These are phyloP conservation scores for Platysternon megacephalum DNA, from an alignment of 2,113 vertebrate species.

Conservation along the genomic window DNA sequence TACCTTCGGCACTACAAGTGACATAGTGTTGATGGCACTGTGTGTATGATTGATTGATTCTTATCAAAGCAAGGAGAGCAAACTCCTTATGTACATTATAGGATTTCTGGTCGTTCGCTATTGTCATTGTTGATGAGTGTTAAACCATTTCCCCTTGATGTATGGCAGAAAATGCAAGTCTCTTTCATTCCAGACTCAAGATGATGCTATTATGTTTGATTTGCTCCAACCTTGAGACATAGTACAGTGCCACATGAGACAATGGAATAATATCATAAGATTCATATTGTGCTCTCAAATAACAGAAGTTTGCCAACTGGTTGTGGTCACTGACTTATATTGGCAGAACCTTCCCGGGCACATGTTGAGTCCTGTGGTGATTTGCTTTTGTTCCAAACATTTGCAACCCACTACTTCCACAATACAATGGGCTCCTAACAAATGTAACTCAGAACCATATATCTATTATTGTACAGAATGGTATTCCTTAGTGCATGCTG, in stretches of 20 bases:
- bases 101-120: background rate
- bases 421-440: background rate
- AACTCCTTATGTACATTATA: background rate
- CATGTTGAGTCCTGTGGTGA: too few relatives aligned
- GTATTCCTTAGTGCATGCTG: background rate
- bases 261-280: too few relatives aligned
- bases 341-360: too few relatives aligned
- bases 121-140: background rate
- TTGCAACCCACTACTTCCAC: background rate
- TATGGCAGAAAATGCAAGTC: fast-evolving
- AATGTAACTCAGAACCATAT: background rate
- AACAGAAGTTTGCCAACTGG: background rate
- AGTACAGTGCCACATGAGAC: too few relatives aligned
- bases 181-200: fast-evolving
- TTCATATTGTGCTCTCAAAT: background rate
- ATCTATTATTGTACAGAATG: background rate
- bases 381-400: background rate
- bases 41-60: background rate
- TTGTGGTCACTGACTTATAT: too few relatives aligned
- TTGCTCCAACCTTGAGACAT: background rate
- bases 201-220: background rate
- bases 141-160: background rate
- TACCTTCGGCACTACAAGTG: background rate
- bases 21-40: fast-evolving
- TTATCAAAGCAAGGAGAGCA: background rate